phyloP scores from a whole-genome alignment of 2,797 vertebrate genomes.

The Sylvilagus floridanus region DNA sequence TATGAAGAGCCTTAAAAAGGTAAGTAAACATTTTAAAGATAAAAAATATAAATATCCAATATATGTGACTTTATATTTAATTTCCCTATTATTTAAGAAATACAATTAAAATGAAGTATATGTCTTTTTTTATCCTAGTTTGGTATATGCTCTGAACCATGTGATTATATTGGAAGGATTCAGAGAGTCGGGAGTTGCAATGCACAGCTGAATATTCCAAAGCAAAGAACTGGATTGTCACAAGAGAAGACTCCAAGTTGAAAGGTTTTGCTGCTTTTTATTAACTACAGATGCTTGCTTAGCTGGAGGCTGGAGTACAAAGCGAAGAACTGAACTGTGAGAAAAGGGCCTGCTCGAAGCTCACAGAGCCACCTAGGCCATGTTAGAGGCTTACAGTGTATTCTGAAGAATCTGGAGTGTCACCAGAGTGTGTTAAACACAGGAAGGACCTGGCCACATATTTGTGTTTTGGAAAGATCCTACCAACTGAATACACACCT shows the following conservation, averaged over 20 bases:
- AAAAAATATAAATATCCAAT: not conserved
- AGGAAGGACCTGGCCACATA: too few species aligned
- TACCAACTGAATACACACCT: not conserved
- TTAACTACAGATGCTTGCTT: not conserved
- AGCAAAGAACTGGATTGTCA: not conserved
- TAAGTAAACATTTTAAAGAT: not conserved
- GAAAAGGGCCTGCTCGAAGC: not conserved
- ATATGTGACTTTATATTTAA: not conserved
- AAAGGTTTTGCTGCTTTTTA: not conserved
- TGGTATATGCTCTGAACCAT: not conserved
- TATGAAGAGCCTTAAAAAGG: not conserved
- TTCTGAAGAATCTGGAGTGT: not conserved
- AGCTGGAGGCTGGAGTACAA: not conserved
- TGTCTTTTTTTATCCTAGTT: not conserved
- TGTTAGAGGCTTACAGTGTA: not conserved
- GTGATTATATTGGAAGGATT: not conserved
- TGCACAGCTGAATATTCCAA: not conserved
- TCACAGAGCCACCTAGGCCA: not conserved
- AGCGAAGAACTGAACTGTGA: not conserved
- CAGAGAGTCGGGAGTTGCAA: not conserved
- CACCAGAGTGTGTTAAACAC: not conserved
- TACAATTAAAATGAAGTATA: not conserved
- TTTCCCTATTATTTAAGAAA: not conserved
- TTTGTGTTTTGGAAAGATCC: not conserved
- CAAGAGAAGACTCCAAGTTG: not conserved